These are phyloP conservation scores for Ephialtes manifestator DNA, from an alignment of 2,888 invertebrate genomes.

Conservation along the genomic window DNA sequence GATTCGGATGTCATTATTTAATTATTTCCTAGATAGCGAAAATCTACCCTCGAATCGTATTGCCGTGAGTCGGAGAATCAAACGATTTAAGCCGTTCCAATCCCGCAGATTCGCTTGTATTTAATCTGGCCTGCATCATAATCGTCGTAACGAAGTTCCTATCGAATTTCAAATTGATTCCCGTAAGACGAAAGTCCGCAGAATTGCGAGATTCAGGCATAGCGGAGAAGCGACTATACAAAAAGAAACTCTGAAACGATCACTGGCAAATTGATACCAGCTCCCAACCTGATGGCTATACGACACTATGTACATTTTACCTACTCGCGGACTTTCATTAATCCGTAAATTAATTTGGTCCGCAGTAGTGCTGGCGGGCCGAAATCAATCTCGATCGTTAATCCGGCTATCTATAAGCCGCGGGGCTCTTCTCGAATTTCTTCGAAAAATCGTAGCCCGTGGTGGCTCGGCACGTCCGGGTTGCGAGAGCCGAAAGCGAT, in stretches of 20 bases:
- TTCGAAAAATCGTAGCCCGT: slow-evolving; percentile 35
- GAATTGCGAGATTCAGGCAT: not conserved
- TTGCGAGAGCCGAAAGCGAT: slow-evolving; percentile 24
- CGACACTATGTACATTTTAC: slow-evolving; percentile 38
- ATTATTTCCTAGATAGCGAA: not conserved
- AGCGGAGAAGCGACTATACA: slow-evolving; percentile 26
- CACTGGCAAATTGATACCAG: slow-evolving; percentile 25
- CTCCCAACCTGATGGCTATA: slow-evolving; percentile 12
- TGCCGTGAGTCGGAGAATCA: not conserved
- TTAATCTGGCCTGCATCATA: not conserved
- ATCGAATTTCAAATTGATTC: slow-evolving; percentile 65
- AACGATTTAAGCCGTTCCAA: slow-evolving; percentile 32
- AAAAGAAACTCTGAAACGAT: slow-evolving; percentile 29
- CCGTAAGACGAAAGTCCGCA: slow-evolving; percentile 34
- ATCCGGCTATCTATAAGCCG: slow-evolving; percentile 67
- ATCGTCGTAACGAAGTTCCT: slow-evolving; percentile 30
- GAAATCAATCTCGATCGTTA: slow-evolving; percentile 66
- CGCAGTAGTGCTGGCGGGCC: slow-evolving; percentile 26
- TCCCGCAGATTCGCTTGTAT: slow-evolving; percentile 33
- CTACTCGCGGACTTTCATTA: slow-evolving; percentile 55
- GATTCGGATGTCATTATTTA: no score
- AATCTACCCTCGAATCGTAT: not conserved
- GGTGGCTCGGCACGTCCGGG: not conserved
- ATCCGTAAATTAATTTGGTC: slow-evolving; percentile 62
- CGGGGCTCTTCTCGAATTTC: slow-evolving; percentile 40